Conservation (phyloP, 2,888 invertebrate genomes). For the Malthinus seriepunctatus region DNA sequence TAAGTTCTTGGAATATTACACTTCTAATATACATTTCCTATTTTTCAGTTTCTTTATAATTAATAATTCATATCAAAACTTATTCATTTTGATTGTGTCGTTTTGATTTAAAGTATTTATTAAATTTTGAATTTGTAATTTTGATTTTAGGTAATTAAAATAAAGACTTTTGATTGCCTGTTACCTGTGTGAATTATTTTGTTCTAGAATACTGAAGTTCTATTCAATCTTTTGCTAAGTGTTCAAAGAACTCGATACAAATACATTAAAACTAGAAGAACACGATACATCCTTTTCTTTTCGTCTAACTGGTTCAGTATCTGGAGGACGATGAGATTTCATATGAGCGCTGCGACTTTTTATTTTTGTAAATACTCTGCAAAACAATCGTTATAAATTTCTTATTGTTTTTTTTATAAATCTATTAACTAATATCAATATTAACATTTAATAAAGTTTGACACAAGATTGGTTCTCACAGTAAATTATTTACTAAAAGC, state of each 20-base stretch:
- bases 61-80: constrained; percentile 16
- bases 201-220: constrained; percentile 14
- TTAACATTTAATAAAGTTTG: too few species aligned
- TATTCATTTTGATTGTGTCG: constrained; percentile 29
- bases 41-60: constrained; percentile 14
- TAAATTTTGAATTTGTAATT: constrained; percentile 27
- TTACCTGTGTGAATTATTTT: constrained; percentile 40
- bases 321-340: constrained; percentile 96
- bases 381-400: constrained; percentile 48
- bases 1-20: constrained; percentile 24
- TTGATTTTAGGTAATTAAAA: constrained; percentile 27
- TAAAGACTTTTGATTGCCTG: constrained; percentile 48
- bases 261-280: constrained; percentile 40
- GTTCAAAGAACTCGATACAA: constrained; percentile 53
- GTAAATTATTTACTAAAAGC: too few species aligned
- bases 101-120: constrained; percentile 40
- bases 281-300: constrained; percentile 35
- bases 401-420: too few species aligned
- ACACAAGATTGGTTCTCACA: too few species aligned
- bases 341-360: constrained; percentile 99
- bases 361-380: constrained; percentile 95
- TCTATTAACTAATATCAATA: too few species aligned
- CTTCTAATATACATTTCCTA: constrained; percentile 25
- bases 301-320: constrained; percentile 67
- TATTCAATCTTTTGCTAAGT: constrained; percentile 43